Evolutionary conservation across 2,797 vertebrate genomes (phyloP), one percentile per base, ranked within the genome.

Genomic region (Nothura maculosa): DNA sequence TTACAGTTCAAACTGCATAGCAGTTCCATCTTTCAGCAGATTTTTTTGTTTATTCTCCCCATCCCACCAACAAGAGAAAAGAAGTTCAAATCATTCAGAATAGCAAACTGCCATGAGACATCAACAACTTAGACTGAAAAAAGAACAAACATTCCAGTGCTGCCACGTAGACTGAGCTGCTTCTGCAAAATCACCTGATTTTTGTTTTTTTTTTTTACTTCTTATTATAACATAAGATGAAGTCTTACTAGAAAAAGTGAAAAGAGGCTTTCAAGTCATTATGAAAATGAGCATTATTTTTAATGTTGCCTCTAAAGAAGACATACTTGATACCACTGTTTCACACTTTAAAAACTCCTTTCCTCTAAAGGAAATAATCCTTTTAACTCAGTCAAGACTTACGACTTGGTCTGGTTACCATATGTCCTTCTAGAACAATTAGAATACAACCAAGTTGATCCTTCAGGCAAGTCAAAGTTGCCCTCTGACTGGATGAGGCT

Each of bases 21-120:
- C n/a, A 87, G n/a, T 57, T 76, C 36, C 58, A 38, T 63, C 61
- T 80, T 85, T 42, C 45, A 83, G 27, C 8, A 81, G 28, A 91
- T 34, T 32, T 36, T 36, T 62, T 66, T 85, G n/a, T 79, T 90
- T 20, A 2, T 73, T 80, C 42, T 60, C 42, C 30, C 32, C 58
- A 5, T 66, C 6, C 54, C 54, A 83, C 57, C 12, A 83, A 50
- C 58, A 81, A 81, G 28, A 67, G 70, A 73, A 19, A 78, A 81
- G 86, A 78, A 81, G 86, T 40, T 55, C 45, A 62, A 30, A 90
- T 14, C 67, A 83, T 52, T 66, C 25, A 57, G 15, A 87, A 22
- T 60, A 85, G 54, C 1, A 20, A 63, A 22, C 52, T 7, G n/a
- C 24, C 66, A 81, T 3, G 6, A 22, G 11, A 6, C 28, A 54